Base-by-base conservation (phyloP, 2,113 vertebrate genomes). In the Coryphaenoides rupestris region DNA sequence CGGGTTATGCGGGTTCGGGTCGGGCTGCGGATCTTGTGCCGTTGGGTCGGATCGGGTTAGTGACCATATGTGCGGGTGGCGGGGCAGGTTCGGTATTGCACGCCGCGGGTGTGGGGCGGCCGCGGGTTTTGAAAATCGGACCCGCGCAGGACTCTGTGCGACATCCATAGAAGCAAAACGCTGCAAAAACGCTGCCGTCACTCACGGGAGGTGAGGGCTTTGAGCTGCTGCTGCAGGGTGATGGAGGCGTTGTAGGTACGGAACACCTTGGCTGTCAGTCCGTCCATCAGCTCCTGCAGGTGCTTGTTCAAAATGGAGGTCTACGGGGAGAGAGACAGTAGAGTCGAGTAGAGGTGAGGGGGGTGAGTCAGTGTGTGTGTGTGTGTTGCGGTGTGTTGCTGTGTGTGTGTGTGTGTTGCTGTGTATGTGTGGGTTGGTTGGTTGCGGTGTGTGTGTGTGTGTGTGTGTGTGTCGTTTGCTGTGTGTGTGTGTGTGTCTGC, bases 191-290 rank as follows among this genome's bases (percentile, higher is more conserved):
- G n/a, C 40, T 56, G 55, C 2, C 60, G 3, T 58, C 22, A 91
- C 95, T 94, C 89, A 98, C 96, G 70, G 57, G 90, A 92, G 47
- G 94, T 94, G 56, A 98, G 96, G 76, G 97, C 93, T 67, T 92
- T 90, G 54, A 94, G 87, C 82, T 92, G 93, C 70, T 90, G 92
- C 74, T 95, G 93, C 81, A 95, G 83, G 57, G 93, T 99, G 90
- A 98, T 96, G 63, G 97, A 98, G 79, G 97, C 97, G 1, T 99
- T 99, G 87, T 98, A 98, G 57, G 97, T 98, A 90, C 97, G 95
- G 92, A 99, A 99, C 71, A 98, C 97, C 92, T 98, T 99, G 78
- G 96, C 96, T 21, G 97, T 98, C 73, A 99, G 90, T 60, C 96
- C 97, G 40, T 99, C 96, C 97, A 99, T 99, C 86, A 99, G 90